Base-by-base conservation (phyloP, 2,113 vertebrate species). In the Ceratotherium simum region DNA sequence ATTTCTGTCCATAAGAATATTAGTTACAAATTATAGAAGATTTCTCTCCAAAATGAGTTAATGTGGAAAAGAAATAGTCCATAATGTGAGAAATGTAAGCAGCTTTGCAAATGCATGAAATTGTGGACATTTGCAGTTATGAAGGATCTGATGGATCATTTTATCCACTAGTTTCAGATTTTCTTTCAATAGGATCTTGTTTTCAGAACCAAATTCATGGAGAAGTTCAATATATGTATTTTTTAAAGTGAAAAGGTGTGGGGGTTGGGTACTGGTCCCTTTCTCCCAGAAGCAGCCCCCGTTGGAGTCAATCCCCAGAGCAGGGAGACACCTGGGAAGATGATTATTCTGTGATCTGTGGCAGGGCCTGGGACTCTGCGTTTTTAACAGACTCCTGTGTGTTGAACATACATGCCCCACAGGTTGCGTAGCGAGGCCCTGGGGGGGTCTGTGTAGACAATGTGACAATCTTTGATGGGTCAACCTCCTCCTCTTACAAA, bases 21-120 rank as follows among this genome's bases (percentile, higher is more conserved):
- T 78, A 69, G 42, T 93, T 95, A 76, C 39, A 80, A 90, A 81
- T 93, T 79, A 79, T 21, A 70, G 65, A 76, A 90, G 42, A 83
- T 84, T 93, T 87, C 46, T 90, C 56, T 92, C 25, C 25, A 54
- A 64, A 69, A 31, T 42, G n/a, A 90, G 39, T 64, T 89, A 51
- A n/a, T 51, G 1, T 86, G 42, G 73, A 70, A 96, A 95, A 33
- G 21, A 75, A 93, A 79, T 75, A 36, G n/a, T 46, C 13, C 9
- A 88, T 83, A 85, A 70, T 76, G 33, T 85, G 56, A 65, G 10
- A 51, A 18, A 46, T 69, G 42, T 72, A 67, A 92, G 39, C 33
- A 85, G 29, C 51, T 91, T 85, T 84, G 29, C 29, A 80, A 75
- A 81, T 90, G 60, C 9, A 33, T 56, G 25, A 76, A 89, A 14